Evolutionary conservation across 2,888 invertebrate genomes (phyloP).

Genomic region (Acronicta leporina): DNA sequence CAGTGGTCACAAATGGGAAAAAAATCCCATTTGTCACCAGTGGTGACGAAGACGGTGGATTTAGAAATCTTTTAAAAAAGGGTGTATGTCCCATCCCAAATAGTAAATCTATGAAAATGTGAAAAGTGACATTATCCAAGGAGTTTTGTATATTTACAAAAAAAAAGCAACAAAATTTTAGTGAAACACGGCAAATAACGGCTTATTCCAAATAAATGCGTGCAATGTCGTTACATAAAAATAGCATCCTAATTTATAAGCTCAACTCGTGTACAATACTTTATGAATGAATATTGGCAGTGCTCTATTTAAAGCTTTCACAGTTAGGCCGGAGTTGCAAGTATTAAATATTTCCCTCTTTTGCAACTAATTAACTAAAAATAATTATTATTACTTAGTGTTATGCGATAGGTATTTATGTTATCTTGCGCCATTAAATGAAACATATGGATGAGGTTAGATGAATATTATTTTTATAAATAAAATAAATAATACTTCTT

Average conservation of each 20-base stretch:
- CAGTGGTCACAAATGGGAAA: too few relatives aligned
- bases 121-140: constrained; percentile 12
- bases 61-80: too few relatives aligned
- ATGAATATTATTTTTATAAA: too few relatives aligned
- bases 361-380: not conserved
- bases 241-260: constrained; percentile 44
- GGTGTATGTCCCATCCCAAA: not conserved
- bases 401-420: too few relatives aligned
- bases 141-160: constrained; percentile 17
- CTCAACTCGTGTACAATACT: constrained; percentile 47
- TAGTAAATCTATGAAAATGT: not conserved
- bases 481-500: too few relatives aligned
- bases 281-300: constrained; percentile 82
- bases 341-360: constrained; percentile 29
- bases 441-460: too few relatives aligned
- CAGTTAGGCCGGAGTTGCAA: constrained; percentile 44
- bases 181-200: constrained; percentile 17
- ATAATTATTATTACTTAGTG: too few relatives aligned
- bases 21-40: too few relatives aligned
- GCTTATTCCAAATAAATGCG: constrained; percentile 36
- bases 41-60: too few relatives aligned
- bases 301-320: constrained; percentile 65
- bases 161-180: constrained; percentile 23
- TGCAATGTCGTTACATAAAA: constrained; percentile 31
- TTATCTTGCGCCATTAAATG: too few relatives aligned